Percentiles rank a stretch among this genome's conserved stretches.
These are phyloP conservation scores for Linepithema humile DNA, from an alignment of 1,140 invertebrate genomes.

Conservation along the genomic window DNA sequence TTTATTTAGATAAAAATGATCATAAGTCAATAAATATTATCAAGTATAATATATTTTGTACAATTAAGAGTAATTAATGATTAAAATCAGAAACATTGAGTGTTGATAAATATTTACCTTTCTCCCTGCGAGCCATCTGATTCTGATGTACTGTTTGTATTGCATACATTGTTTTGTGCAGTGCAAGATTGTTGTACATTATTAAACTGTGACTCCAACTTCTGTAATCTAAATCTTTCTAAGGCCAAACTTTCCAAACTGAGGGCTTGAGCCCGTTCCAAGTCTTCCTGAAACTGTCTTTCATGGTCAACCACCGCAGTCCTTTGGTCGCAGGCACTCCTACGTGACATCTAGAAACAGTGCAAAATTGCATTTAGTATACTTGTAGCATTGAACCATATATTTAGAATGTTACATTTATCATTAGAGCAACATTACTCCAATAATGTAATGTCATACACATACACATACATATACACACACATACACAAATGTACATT, in stretches of 20 bases:
- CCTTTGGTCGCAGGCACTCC: conserved; percentile 75
- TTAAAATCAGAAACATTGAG: not conserved
- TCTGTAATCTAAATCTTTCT: conserved; percentile 91
- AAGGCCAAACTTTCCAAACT: conserved; percentile 93
- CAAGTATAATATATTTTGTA: not conserved
- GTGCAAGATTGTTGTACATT: conserved; percentile 64
- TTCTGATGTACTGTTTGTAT: conserved; percentile 71
- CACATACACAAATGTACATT: not conserved
- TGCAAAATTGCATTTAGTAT: not conserved
- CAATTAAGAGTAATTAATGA: not conserved
- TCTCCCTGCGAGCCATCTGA: conserved; percentile 73
- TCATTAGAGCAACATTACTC: too few relatives aligned
- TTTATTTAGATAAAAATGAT: not conserved
- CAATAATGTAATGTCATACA: not conserved
- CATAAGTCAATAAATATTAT: conserved; percentile 1
- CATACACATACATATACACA: not conserved
- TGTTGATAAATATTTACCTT: conserved; percentile 68
- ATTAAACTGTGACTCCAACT: conserved; percentile 80
- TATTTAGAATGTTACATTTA: too few relatives aligned
- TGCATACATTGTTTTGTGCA: conserved; percentile 68
- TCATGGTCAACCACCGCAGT: conserved; percentile 88
- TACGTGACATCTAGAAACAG: conserved; percentile 82
- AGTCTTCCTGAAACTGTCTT: conserved; percentile 92
- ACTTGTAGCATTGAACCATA: not conserved
- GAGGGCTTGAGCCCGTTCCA: conserved; percentile 93